Conservation (phyloP, 1,140 invertebrate genomes). For the Onthophagus taurus region DNA sequence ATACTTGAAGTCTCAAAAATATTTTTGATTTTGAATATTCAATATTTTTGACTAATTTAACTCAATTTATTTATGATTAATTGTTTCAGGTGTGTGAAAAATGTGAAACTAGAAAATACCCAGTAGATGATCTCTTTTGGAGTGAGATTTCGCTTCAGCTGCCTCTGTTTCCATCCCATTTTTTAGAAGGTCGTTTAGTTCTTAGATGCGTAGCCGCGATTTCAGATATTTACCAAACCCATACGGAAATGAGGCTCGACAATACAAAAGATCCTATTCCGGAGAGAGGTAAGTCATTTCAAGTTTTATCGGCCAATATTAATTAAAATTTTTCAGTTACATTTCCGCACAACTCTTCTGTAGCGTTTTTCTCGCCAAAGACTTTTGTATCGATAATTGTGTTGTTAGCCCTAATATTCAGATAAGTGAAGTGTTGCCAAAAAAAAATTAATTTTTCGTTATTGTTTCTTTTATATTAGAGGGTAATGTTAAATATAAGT, state of each 20-base stretch:
- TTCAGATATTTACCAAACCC: conserved; percentile 44
- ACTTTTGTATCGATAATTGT: no score
- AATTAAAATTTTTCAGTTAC: no score
- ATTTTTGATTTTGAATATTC: no score
- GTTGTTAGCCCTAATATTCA: no score
- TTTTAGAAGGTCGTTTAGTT: conserved; percentile 37
- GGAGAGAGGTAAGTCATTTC: conserved; percentile 49
- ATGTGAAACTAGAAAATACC: conserved; percentile 1
- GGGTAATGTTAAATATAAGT: no score
- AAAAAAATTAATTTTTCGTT: no score
- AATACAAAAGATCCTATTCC: conserved; percentile 47
- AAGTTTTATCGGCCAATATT: no score
- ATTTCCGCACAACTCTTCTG: no score
- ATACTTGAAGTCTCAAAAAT: no score
- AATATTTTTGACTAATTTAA: neutral
- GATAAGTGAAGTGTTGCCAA: no score
- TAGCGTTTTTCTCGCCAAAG: no score
- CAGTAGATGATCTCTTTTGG: conserved; percentile 27
- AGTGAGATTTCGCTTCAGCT: conserved; percentile 32
- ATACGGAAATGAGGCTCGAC: conserved; percentile 43
- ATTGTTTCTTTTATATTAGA: no score
- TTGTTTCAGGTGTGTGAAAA: conserved; percentile 9
- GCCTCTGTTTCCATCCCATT: conserved; percentile 34
- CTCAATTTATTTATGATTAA: neutral
- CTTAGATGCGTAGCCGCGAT: conserved; percentile 47